Evolutionary conservation across 2,797 vertebrate genomes (phyloP), one percentile per base, ranked within the genome.

Genomic region (Threskiornis aethiopicus): DNA sequence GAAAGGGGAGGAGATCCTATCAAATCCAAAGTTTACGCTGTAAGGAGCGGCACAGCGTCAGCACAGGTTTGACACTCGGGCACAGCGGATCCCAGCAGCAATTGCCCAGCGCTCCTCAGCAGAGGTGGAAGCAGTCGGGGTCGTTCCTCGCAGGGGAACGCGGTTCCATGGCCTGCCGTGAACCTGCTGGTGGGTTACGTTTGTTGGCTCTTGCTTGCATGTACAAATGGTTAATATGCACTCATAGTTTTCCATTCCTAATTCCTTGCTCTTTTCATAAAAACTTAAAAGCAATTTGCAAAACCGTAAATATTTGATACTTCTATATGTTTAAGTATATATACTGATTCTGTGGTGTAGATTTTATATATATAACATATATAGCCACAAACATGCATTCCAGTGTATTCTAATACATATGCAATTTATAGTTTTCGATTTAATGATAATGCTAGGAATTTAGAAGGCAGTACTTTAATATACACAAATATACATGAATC

Each of bases 91-190:
- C 26, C 49, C 66, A 47, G 66, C 39, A 70, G 78, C 16, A 12
- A 5, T 11, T 73, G 44, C 28, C 64, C 55, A 65, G 66, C 15
- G 3, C 19, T 47, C 12, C 42, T 57, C 42, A 10, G 18, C 16
- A 37, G 35, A 44, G 19, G 1, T n/a, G 49, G 81, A 22, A 47
- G 11, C 6, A 6, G 2, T 8, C 0, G 0, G 29, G 37, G 5
- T 61, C 0, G 3, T 28, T 80, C 54, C 62, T 93, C 7, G 6
- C 19, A 37, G 44, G 29, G 47, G 9, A 78, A 3, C 1, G 4
- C 4, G 4, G 24, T 52, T 69, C 42, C 4, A 0, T 10, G 39
- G 20, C 46, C 42, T 46, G 35, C 55, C 12, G 5, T 39, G 35
- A 26, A 13, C 42, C 41, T 33, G 58, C 42, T 52, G 42, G 3